Evolutionary conservation across 2,888 invertebrate genomes (phyloP).

Genomic region (Ophion ellenae): DNA sequence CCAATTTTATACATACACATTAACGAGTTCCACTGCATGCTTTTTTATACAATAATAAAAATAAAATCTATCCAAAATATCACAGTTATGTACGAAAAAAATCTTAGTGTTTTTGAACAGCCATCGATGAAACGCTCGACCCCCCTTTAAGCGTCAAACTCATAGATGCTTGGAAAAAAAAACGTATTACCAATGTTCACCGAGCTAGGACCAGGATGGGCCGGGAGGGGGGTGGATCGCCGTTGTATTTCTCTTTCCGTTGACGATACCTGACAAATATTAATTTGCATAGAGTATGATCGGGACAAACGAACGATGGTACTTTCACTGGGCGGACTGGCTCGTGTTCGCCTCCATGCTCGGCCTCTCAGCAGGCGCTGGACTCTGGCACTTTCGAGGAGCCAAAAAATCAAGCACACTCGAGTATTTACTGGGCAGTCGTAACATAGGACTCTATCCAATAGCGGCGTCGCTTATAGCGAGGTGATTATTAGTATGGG

Average conservation of each 20-base stretch:
- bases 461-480: slow-evolving; percentile 94
- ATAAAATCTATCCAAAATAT: no score
- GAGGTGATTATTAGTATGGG: slow-evolving; percentile 85
- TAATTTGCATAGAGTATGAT: slow-evolving; percentile 59
- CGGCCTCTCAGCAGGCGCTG: slow-evolving; percentile 90
- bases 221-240: not conserved
- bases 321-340: slow-evolving; percentile 86
- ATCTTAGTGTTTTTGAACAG: no score
- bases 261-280: slow-evolving; percentile 27
- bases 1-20: not conserved
- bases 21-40: no score
- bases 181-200: not conserved
- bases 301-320: slow-evolving; percentile 73
- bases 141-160: not conserved
- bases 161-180: not conserved
- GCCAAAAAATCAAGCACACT: slow-evolving; percentile 86
- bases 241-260: slow-evolving; percentile 10
- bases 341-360: slow-evolving; percentile 89
- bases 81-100: no score
- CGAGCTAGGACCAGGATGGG: not conserved
- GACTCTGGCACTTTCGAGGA: slow-evolving; percentile 87
- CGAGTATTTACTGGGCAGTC: slow-evolving; percentile 92
- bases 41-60: no score
- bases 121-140: no score
- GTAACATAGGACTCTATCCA: slow-evolving; percentile 90